A percentile compares a stretch with the other conserved stretches of the same genome.
These are phyloP conservation scores for Scophthalmus maximus DNA, from an alignment of 2,113 vertebrate genomes.

Conservation along the genomic window DNA sequence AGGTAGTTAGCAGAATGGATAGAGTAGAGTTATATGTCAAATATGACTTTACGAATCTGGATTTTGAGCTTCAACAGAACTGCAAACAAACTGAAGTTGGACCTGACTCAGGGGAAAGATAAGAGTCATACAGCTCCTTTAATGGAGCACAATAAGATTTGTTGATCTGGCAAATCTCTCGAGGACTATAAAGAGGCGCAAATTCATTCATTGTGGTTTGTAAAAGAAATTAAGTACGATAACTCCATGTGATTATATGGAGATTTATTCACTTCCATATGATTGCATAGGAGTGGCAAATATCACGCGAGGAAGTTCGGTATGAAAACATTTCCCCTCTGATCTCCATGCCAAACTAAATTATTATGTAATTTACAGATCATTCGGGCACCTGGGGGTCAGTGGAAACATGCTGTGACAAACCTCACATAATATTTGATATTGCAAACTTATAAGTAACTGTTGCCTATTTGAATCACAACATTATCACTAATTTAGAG, in stretches of 20 bases:
- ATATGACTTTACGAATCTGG: background rate
- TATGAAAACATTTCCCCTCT: no score
- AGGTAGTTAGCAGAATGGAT: background rate
- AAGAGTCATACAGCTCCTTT: background rate
- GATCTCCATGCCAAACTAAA: no score
- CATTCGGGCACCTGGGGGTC: no score
- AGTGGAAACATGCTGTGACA: no score
- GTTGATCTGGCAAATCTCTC: background rate
- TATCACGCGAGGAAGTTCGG: no score
- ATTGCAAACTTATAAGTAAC: no score
- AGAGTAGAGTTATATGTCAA: background rate
- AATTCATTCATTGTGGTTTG: background rate
- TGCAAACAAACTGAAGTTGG: background rate
- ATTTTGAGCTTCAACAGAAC: background rate
- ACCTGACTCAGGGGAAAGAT: background rate
- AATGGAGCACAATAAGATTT: background rate
- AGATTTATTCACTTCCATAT: background rate
- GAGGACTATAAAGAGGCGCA: background rate
- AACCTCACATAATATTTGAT: no score
- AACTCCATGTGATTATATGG: background rate
- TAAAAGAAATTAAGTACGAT: background rate
- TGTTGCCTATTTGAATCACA: no score
- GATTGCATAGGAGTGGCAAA: no score
- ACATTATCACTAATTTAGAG: no score
- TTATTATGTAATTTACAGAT: no score